phyloP scores from a whole-genome alignment of 2,888 invertebrate genomes.

The Platycheirus rosarum region DNA sequence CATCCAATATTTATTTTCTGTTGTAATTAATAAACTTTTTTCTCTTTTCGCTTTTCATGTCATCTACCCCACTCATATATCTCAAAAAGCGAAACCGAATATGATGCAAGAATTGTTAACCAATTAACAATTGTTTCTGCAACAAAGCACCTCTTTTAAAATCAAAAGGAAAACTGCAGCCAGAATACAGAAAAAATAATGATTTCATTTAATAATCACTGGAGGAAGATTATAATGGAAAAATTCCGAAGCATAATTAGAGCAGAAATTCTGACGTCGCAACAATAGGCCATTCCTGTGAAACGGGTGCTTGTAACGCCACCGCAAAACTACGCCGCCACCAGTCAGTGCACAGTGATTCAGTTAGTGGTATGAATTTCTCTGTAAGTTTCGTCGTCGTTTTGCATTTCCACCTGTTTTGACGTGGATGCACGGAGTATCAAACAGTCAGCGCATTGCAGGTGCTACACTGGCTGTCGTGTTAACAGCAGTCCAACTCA shows the following conservation, averaged over 20 bases:
- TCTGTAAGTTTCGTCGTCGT: slow-evolving; percentile 13
- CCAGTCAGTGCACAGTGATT: background rate
- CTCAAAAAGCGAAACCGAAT: slow-evolving; percentile 55
- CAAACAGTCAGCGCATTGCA: slow-evolving; percentile 36
- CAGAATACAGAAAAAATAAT: slow-evolving; percentile 32
- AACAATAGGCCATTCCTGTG: slow-evolving; percentile 78
- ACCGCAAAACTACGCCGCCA: slow-evolving; percentile 40
- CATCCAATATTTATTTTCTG: no score
- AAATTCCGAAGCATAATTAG: slow-evolving; percentile 82
- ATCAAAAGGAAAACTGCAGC: slow-evolving; percentile 39
- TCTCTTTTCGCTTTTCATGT: background rate
- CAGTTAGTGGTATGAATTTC: slow-evolving; percentile 56
- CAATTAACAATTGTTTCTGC: slow-evolving; percentile 32
- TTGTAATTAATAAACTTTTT: no score
- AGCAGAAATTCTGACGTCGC: slow-evolving; percentile 83
- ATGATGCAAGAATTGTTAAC: slow-evolving; percentile 57
- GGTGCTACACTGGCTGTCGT: slow-evolving; percentile 69
- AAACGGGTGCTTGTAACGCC: slow-evolving; percentile 51
- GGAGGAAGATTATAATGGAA: slow-evolving; percentile 43
- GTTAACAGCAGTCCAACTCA: slow-evolving; percentile 72
- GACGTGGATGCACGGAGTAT: slow-evolving; percentile 20
- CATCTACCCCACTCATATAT: no score
- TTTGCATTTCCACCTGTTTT: slow-evolving; percentile 63
- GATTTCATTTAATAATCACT: slow-evolving; percentile 64
- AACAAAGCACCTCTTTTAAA: slow-evolving; percentile 15